Conservation (phyloP, 1,140 invertebrate genomes). For the Drosophila funebris region DNA sequence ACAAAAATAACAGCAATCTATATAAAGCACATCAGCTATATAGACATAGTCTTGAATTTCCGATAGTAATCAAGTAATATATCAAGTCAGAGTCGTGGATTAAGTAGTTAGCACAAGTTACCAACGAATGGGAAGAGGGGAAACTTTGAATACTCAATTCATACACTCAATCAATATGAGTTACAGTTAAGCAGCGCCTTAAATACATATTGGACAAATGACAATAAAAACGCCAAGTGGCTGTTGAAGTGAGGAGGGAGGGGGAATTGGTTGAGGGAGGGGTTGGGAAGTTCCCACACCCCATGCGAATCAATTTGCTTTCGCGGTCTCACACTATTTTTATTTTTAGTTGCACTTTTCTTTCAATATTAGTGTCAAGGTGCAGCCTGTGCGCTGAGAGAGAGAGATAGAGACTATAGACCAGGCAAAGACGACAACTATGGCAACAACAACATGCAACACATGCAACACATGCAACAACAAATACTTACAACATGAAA, state of each 20-base stretch:
- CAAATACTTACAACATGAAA: constrained; percentile 4
- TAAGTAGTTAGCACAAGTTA: neutral
- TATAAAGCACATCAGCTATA: neutral
- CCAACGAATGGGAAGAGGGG: neutral
- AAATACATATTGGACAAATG: constrained; percentile 29
- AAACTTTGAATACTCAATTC: constrained; percentile 3
- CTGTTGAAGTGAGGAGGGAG: constrained; percentile 14
- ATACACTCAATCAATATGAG: constrained; percentile 23
- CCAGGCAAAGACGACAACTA: constrained; percentile 33
- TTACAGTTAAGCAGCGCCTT: constrained; percentile 20
- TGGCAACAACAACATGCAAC: constrained; percentile 6
- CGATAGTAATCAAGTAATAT: constrained; percentile 3
- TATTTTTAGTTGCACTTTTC: constrained; percentile 77
- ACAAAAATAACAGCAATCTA: neutral
- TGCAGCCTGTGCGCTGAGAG: constrained; percentile 60
- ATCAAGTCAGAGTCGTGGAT: constrained; percentile 9
- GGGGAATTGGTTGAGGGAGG: neutral
- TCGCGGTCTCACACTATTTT: constrained; percentile 57
- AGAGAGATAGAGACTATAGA: constrained; percentile 27
- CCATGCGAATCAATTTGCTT: constrained; percentile 58
- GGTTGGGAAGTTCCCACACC: constrained; percentile 12
- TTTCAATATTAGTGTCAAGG: constrained; percentile 80
- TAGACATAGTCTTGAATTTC: neutral
- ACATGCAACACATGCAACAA: too few relatives aligned
- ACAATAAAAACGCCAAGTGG: constrained; percentile 59